Conservation (phyloP, 1,140 invertebrate genomes). For the Frieseomelitta varia region DNA sequence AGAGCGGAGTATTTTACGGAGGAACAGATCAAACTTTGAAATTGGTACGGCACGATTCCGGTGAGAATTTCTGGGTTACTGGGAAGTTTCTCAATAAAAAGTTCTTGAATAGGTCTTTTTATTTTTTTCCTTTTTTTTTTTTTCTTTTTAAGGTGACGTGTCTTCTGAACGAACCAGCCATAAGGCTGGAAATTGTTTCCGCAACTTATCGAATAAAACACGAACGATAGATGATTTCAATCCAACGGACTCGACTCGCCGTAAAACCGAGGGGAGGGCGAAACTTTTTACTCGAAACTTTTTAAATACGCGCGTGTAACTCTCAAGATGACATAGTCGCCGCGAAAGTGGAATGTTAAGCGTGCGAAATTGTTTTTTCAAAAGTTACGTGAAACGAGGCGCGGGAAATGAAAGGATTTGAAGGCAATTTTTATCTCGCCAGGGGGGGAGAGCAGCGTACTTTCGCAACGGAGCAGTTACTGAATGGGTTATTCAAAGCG, state of each 20-base stretch:
- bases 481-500: background rate
- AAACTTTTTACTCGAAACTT: background rate
- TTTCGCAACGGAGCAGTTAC: background rate
- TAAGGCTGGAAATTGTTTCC: slow-evolving; percentile 5
- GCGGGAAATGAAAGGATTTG: background rate
- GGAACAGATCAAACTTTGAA: slow-evolving; percentile 7
- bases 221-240: background rate
- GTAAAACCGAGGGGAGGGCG: background rate
- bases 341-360: background rate
- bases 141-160: background rate
- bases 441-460: no score
- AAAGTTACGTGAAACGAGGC: background rate
- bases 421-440: background rate
- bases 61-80: slow-evolving; percentile 31
- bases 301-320: background rate
- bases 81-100: slow-evolving; percentile 23
- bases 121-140: no score
- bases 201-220: background rate
- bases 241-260: background rate
- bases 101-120: background rate
- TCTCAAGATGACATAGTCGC: background rate
- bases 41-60: background rate
- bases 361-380: background rate
- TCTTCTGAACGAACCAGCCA: background rate
- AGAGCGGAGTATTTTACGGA: background rate